These are phyloP conservation scores for Callyntrura sp. DNA, from an alignment of 2,888 invertebrate genomes.

Conservation along the genomic window DNA sequence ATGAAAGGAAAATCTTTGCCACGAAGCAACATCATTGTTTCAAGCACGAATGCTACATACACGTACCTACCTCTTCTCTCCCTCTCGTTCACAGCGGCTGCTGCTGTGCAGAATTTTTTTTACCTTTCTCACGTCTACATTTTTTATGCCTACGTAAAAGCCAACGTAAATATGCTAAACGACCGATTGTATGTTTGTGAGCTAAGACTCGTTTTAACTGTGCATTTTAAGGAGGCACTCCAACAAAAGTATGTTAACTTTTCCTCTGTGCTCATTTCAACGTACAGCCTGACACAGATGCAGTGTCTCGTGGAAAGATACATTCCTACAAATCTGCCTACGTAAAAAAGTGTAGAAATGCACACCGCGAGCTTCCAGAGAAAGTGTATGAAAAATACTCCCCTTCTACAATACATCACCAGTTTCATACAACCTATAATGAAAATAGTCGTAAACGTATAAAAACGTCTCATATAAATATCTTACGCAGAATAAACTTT, in stretches of 20 bases:
- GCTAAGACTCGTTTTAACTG: slow-evolving; percentile 2
- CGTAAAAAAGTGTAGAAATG: not conserved
- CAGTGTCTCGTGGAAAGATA: slow-evolving; percentile 51
- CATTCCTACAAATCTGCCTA: slow-evolving; percentile 3
- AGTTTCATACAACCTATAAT: not conserved
- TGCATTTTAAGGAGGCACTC: not conserved
- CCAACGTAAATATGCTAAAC: no score
- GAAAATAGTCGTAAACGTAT: not conserved
- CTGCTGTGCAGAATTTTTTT: not conserved
- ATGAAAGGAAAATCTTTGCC: slow-evolving; percentile 30
- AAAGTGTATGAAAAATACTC: slow-evolving; percentile 52
- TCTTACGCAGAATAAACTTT: slow-evolving; percentile 27
- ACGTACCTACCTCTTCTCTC: not conserved
- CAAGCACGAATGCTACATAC: slow-evolving; percentile 15
- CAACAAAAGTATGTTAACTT: slow-evolving; percentile 29
- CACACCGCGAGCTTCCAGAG: not conserved
- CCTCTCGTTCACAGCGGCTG: not conserved
- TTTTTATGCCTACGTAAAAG: not conserved
- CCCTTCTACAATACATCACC: not conserved
- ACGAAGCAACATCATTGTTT: slow-evolving; percentile 26
- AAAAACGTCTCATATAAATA: not conserved
- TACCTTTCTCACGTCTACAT: not conserved
- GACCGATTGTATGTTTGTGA: not conserved
- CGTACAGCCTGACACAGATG: slow-evolving; percentile 41
- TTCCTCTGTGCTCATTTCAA: slow-evolving; percentile 6